phyloP scores from a whole-genome alignment of 1,140 invertebrate genomes.

The Periplaneta americana region DNA sequence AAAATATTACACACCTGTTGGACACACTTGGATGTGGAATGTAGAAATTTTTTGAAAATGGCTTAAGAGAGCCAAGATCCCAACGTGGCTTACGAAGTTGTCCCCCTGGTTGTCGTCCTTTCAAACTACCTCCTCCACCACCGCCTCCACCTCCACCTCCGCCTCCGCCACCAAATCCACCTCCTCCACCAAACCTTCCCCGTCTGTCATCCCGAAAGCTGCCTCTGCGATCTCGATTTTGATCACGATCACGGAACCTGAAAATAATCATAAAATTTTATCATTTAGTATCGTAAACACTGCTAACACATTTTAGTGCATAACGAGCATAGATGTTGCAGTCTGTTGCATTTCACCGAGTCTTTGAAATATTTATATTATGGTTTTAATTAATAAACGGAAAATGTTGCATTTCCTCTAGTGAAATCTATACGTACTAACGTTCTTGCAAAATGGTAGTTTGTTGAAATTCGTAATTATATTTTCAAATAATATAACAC shows the following conservation, averaged over 20 bases:
- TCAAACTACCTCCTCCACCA: not conserved
- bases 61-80: not conserved
- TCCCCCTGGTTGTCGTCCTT: conserved; percentile 21
- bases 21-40: not conserved
- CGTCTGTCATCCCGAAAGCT: not conserved
- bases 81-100: conserved; percentile 13
- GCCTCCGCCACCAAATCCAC: not conserved
- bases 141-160: not conserved
- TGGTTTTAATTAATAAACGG: too few species aligned
- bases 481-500: not conserved
- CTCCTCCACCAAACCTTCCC: not conserved
- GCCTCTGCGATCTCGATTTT: not conserved
- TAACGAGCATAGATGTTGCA: too few species aligned
- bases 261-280: not conserved
- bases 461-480: not conserved
- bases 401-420: not conserved
- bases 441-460: not conserved
- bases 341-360: too few species aligned
- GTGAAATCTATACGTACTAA: not conserved
- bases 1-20: not conserved
- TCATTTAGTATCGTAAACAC: too few species aligned
- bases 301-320: too few species aligned
- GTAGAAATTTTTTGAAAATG: conserved; percentile 3
- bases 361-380: not conserved
- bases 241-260: not conserved